Percentiles rank a stretch among this genome's conserved stretches.
Evolutionary conservation across 2,888 invertebrate genomes (phyloP).

Genomic region (Hecatera dysodea): DNA sequence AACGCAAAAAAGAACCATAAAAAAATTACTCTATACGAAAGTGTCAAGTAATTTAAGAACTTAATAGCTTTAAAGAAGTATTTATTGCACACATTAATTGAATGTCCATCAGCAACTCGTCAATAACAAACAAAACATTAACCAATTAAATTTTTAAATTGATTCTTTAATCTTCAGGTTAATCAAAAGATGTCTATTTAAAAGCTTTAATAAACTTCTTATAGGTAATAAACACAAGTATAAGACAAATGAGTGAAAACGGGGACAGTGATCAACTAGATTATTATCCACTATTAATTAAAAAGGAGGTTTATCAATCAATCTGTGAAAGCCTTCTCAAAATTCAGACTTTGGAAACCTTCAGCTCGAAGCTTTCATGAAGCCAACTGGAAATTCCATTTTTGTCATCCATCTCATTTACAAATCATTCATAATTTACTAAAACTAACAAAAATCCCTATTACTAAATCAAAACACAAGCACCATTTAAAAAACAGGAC

Average conservation of each 20-base stretch:
- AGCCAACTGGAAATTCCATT: not conserved
- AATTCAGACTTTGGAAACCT: not conserved
- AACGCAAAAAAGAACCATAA: not conserved
- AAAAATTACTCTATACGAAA: not conserved
- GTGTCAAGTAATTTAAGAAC: conserved; percentile 23
- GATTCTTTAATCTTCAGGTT: conserved; percentile 13
- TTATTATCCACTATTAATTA: conserved; percentile 11
- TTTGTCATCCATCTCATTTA: not conserved
- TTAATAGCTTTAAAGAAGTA: conserved; percentile 29
- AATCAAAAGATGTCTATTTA: conserved; percentile 20
- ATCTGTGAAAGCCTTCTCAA: conserved; percentile 28
- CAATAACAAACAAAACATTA: conserved; percentile 42
- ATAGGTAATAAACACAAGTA: conserved; percentile 17
- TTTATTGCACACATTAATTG: conserved; percentile 47
- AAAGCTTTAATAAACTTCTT: not conserved
- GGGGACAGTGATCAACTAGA: conserved; percentile 4
- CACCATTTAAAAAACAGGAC: not conserved
- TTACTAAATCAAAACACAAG: not conserved
- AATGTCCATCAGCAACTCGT: conserved; percentile 34
- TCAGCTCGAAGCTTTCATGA: not conserved
- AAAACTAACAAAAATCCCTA: not conserved
- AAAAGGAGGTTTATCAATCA: conserved; percentile 11
- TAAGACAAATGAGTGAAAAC: conserved; percentile 41
- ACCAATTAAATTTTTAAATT: conserved; percentile 34
- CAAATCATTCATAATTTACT: not conserved